Evolutionary conservation across 2,888 invertebrate species (phyloP).

Genomic region (Desoria tigrina): DNA sequence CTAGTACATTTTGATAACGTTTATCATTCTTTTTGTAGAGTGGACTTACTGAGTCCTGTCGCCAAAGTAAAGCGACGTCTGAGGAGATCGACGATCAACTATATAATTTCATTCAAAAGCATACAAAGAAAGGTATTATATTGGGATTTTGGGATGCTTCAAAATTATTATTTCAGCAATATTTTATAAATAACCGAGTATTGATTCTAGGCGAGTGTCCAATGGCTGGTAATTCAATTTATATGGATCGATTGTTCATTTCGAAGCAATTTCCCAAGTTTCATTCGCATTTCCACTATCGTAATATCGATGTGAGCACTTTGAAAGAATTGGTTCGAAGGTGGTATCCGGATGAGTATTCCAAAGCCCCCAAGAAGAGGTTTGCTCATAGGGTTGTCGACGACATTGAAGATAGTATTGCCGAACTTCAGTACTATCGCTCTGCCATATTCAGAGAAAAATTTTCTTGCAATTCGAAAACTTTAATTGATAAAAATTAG

Average conservation of each 20-base stretch:
- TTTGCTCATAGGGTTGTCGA: conserved; percentile 72
- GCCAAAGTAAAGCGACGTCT: conserved; percentile 67
- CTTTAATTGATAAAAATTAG: too few species aligned
- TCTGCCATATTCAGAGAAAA: background rate
- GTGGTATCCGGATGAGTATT: conserved; percentile 71
- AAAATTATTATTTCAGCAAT: background rate
- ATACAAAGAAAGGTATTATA: conserved; percentile 58
- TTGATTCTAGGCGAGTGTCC: conserved; percentile 64
- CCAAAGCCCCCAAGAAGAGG: conserved; percentile 65
- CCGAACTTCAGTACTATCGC: conserved; percentile 79
- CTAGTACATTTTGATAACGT: background rate
- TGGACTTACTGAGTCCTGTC: conserved; percentile 74
- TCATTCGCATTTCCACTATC: conserved; percentile 79
- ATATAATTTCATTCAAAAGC: conserved; percentile 69
- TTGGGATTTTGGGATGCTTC: too few species aligned
- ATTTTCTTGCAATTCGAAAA: background rate
- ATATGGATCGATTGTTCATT: conserved; percentile 82
- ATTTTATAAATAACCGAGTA: too few species aligned
- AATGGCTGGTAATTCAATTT: conserved; percentile 83
- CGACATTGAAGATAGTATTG: conserved; percentile 83
- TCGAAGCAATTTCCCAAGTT: conserved; percentile 78
- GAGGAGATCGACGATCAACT: conserved; percentile 70
- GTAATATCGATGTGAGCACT: conserved; percentile 88
- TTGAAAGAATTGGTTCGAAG: conserved; percentile 66
- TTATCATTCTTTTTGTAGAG: conserved; percentile 63